phyloP scores from a whole-genome alignment of 2,797 vertebrate species.

The Cetoscarus ocellatus region DNA sequence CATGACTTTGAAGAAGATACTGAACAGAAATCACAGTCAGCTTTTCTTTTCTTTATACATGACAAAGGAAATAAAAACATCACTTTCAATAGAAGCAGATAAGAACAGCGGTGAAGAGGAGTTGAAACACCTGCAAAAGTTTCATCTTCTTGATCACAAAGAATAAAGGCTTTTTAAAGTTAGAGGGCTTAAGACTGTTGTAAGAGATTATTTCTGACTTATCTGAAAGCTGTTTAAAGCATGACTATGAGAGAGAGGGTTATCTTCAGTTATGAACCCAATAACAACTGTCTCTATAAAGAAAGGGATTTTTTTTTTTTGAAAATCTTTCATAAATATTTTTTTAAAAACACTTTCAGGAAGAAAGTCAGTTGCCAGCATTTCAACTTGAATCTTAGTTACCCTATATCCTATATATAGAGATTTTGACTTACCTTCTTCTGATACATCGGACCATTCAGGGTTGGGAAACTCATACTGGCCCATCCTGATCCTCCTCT shows the following conservation, averaged over 20 bases:
- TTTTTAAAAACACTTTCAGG: too few species aligned
- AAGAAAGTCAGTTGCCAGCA: background rate
- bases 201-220: background rate
- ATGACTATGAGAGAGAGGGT: background rate
- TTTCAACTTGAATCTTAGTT: background rate
- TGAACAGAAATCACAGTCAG: background rate
- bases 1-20: too few species aligned
- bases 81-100: conserved; percentile 41
- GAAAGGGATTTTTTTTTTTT: too few species aligned
- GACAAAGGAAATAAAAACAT: conserved; percentile 28
- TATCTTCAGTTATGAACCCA: background rate
- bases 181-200: background rate
- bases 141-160: conserved; percentile 55
- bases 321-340: too few species aligned
- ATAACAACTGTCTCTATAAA: background rate
- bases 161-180: background rate
- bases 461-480: conserved; percentile 97
- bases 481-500: conserved; percentile 95
- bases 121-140: conserved; percentile 30
- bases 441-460: conserved; percentile 96
- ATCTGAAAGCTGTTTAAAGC: background rate
- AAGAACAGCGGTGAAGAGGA: background rate
- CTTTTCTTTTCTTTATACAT: conserved; percentile 15
- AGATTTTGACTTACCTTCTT: conserved; percentile 88
- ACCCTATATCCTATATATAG: background rate